Evolutionary conservation across 2,888 invertebrate genomes (phyloP).

Genomic region (Chamaedrilus cognettii): DNA sequence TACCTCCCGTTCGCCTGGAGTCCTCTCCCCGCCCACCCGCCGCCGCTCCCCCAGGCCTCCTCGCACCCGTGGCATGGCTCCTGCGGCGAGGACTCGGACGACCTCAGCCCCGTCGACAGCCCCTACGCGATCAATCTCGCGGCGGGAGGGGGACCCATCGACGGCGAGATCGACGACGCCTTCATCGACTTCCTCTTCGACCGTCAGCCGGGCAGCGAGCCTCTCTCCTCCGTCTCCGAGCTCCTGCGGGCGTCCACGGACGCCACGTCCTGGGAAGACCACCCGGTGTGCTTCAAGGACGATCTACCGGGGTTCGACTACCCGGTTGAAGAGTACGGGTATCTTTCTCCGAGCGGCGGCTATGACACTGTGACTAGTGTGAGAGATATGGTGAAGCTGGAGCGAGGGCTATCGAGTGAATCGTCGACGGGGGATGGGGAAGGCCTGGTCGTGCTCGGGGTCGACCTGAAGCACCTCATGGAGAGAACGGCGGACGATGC

Average conservation of each 20-base stretch:
- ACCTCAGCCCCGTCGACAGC: background rate
- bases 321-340: background rate
- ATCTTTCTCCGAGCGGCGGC: no score
- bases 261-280: background rate
- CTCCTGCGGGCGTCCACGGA: background rate
- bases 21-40: background rate
- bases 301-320: background rate
- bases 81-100: background rate
- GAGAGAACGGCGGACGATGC: background rate
- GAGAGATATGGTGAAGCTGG: no score
- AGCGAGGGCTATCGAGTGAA: background rate
- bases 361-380: no score
- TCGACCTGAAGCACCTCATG: constrained; percentile 15
- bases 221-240: constrained; percentile 3
- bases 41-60: background rate
- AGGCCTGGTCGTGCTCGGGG: constrained; percentile 16
- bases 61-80: background rate
- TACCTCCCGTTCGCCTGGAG: background rate
- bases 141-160: background rate
- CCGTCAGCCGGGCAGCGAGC: background rate
- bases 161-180: constrained; percentile 11
- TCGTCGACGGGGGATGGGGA: background rate
- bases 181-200: constrained; percentile 17
- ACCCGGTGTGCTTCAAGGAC: background rate
- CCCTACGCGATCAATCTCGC: background rate